Evolutionary conservation across 1,140 invertebrate species (phyloP).

Genomic region (Lordiphosa collinella): DNA sequence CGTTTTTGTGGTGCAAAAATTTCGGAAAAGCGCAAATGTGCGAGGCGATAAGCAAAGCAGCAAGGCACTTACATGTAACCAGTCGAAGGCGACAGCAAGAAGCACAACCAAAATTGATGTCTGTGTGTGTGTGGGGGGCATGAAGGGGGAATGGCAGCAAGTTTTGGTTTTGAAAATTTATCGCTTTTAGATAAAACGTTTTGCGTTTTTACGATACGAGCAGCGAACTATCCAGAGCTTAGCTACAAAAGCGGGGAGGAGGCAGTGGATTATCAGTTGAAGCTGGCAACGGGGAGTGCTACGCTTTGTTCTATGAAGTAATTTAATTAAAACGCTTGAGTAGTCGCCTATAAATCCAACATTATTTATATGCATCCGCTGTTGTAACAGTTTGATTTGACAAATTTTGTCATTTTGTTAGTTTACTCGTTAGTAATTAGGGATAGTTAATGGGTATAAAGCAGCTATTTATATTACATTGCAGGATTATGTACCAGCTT

Average conservation of each 20-base stretch:
- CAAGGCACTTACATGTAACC: slow-evolving; percentile 56
- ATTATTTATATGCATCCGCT: slow-evolving; percentile 45
- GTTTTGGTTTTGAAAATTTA: slow-evolving; percentile 73
- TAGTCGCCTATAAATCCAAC: slow-evolving; percentile 38
- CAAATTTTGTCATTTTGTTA: no score
- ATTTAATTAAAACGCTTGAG: slow-evolving; percentile 64
- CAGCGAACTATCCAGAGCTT: slow-evolving; percentile 34
- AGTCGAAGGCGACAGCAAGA: slow-evolving; percentile 52
- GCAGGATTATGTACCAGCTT: no score
- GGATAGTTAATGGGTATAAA: no score
- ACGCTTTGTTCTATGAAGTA: slow-evolving; percentile 52
- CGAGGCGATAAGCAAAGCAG: slow-evolving; percentile 74
- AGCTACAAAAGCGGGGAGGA: background rate
- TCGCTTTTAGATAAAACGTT: slow-evolving; percentile 78
- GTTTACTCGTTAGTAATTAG: no score
- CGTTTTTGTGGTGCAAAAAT: slow-evolving; percentile 47
- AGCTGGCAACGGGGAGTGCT: background rate
- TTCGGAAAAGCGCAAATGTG: slow-evolving; percentile 68
- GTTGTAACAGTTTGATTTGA: background rate
- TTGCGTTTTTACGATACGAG: slow-evolving; percentile 72
- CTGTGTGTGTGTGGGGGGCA: slow-evolving; percentile 28
- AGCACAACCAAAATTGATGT: slow-evolving; percentile 49
- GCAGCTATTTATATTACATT: no score
- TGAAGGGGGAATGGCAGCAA: slow-evolving; percentile 38
- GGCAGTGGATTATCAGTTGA: background rate